Evolutionary conservation across 2,888 invertebrate species (phyloP).

Genomic region (Xylota sylvarum): DNA sequence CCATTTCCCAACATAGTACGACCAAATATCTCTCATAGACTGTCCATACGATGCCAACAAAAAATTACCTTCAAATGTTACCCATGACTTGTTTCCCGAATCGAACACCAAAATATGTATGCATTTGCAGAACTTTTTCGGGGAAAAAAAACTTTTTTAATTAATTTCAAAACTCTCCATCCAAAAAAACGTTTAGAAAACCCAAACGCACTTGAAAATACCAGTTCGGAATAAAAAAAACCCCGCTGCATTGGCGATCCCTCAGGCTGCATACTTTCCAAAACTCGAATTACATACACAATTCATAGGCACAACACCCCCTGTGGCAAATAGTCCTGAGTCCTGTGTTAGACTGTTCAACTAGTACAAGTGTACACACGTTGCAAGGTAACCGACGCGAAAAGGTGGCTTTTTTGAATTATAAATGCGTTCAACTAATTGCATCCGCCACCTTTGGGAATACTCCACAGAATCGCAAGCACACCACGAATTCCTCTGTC

Average conservation of each 20-base stretch:
- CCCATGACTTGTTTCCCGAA: neutral
- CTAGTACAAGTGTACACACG: too few relatives aligned
- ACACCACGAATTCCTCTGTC: slow-evolving; percentile 18
- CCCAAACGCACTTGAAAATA: slow-evolving; percentile 52
- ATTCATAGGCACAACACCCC: slow-evolving; percentile 46
- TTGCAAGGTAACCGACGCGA: slow-evolving; percentile 23
- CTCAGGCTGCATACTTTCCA: slow-evolving; percentile 28
- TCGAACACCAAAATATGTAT: neutral
- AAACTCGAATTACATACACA: slow-evolving; percentile 55
- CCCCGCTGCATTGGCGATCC: slow-evolving; percentile 35
- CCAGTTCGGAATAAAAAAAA: neutral
- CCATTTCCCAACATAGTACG: too few relatives aligned
- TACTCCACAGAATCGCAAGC: slow-evolving; percentile 30
- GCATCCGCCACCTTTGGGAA: slow-evolving; percentile 76
- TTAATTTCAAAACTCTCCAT: slow-evolving; percentile 51
- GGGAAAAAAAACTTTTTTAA: slow-evolving; percentile 44
- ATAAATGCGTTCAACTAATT: slow-evolving; percentile 77
- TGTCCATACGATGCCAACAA: too few relatives aligned
- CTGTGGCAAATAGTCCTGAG: neutral
- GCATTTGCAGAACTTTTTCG: neutral
- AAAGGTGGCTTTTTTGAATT: slow-evolving; percentile 73
- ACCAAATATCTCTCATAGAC: too few relatives aligned
- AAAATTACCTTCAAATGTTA: neutral
- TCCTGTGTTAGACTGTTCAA: slow-evolving; percentile 23
- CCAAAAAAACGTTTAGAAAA: slow-evolving; percentile 34